phyloP scores from a whole-genome alignment of 1,140 invertebrate genomes.

The Magallana ariakensis region DNA sequence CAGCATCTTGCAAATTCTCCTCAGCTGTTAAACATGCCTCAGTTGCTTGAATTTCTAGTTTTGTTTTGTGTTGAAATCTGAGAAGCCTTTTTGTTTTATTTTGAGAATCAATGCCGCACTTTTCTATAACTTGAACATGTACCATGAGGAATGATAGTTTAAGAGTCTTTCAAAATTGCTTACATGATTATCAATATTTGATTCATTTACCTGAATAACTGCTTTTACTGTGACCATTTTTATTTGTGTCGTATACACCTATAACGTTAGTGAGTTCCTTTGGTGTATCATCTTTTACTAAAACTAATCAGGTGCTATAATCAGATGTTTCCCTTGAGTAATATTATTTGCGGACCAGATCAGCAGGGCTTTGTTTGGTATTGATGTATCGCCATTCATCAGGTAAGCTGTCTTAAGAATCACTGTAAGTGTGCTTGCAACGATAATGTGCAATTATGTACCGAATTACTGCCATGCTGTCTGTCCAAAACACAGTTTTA shows the following conservation, averaged over 20 bases:
- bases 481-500: not conserved
- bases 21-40: not conserved
- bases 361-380: conserved; percentile 58
- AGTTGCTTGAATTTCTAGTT: not conserved
- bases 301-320: conserved; percentile 45
- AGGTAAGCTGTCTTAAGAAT: conserved; percentile 48
- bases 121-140: not conserved
- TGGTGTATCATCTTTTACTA: not conserved
- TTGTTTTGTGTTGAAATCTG: not conserved
- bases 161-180: not conserved
- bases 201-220: not conserved
- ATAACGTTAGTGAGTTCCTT: not conserved
- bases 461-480: conserved; percentile 50
- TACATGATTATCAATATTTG: not conserved
- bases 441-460: conserved; percentile 64
- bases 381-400: conserved; percentile 55
- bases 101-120: conserved; percentile 30
- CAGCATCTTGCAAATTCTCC: not conserved
- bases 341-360: conserved; percentile 42
- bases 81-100: not conserved
- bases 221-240: conserved; percentile 2
- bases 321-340: not conserved
- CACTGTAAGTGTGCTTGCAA: conserved; percentile 55
- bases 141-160: conserved; percentile 30
- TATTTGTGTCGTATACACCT: conserved; percentile 39